These are phyloP conservation scores for Homarus gammarus DNA, from an alignment of 2,888 invertebrate species.

Conservation along the genomic window DNA sequence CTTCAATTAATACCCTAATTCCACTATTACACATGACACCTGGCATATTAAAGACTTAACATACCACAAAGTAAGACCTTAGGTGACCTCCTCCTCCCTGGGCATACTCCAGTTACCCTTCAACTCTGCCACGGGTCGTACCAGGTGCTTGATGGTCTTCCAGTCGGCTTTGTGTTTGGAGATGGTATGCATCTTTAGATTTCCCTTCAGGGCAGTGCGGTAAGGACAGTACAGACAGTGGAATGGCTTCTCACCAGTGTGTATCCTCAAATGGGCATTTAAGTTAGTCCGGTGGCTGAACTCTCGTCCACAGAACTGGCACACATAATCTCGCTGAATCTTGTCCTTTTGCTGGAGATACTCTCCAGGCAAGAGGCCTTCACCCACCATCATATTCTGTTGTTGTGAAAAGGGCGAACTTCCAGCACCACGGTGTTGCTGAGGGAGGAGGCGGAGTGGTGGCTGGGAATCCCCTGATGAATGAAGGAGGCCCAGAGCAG, in stretches of 20 bases:
- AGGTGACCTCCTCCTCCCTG: constrained; percentile 56
- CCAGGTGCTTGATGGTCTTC: constrained; percentile 69
- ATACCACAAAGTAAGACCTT: constrained; percentile 25
- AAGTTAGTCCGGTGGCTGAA: constrained; percentile 72
- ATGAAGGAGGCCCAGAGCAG: constrained; percentile 61
- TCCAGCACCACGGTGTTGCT: constrained; percentile 40
- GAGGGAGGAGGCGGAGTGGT: constrained; percentile 53
- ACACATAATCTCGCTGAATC: constrained; percentile 54
- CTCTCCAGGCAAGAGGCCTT: constrained; percentile 43
- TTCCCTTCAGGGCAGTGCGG: constrained; percentile 71
- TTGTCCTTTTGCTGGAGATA: constrained; percentile 63
- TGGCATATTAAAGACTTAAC: neutral
- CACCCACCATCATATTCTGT: constrained; percentile 61
- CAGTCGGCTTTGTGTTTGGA: constrained; percentile 68
- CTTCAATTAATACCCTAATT: neutral
- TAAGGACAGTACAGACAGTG: constrained; percentile 72
- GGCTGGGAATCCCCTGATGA: constrained; percentile 57
- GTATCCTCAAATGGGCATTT: constrained; percentile 65
- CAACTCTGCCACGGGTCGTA: constrained; percentile 42
- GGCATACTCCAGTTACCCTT: constrained; percentile 39
- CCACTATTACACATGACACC: constrained; percentile 12
- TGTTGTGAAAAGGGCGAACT: constrained; percentile 27
- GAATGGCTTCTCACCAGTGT: constrained; percentile 74
- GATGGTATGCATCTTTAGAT: constrained; percentile 71
- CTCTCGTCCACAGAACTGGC: constrained; percentile 63